Percentiles rank a stretch among this genome's conserved stretches.
Evolutionary conservation across 2,888 invertebrate genomes (phyloP).

Genomic region (Drosophila picticornis): DNA sequence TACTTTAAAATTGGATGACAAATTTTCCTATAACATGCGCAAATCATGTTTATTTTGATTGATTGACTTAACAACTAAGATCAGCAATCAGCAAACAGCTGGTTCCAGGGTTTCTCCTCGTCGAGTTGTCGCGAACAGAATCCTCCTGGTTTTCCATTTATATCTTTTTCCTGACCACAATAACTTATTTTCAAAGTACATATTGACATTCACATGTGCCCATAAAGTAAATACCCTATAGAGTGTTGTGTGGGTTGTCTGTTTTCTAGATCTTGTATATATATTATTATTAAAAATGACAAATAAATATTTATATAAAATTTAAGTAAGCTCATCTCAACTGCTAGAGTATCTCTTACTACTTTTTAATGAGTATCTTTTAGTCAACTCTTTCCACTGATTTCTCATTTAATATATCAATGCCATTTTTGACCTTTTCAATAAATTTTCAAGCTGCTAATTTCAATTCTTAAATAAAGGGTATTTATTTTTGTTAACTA

Average conservation of each 20-base stretch:
- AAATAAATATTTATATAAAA: not conserved
- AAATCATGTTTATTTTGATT: not conserved
- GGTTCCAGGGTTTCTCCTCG: not conserved
- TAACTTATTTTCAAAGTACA: conserved; percentile 25
- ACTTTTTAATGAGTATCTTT: not conserved
- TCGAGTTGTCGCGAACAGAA: conserved; percentile 29
- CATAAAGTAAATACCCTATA: conserved; percentile 26
- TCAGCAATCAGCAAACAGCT: not conserved
- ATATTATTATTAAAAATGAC: not conserved
- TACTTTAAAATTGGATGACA: not conserved
- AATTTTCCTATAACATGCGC: not conserved
- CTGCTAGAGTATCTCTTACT: not conserved
- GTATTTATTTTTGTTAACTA: not conserved
- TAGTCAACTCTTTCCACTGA: not conserved
- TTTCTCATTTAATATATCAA: not conserved
- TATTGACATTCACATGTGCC: conserved; percentile 17
- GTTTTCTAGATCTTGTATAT: not conserved
- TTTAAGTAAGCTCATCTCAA: not conserved
- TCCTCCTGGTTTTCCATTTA: not conserved
- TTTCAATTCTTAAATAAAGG: not conserved
- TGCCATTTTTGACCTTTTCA: not conserved
- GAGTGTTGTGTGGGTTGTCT: not conserved
- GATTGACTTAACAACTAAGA: not conserved
- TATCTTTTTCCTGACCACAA: conserved; percentile 20
- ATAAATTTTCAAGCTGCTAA: not conserved